Base-by-base conservation (phyloP, 64 coral and sea anemone genomes). In the Montipora capricornis region DNA sequence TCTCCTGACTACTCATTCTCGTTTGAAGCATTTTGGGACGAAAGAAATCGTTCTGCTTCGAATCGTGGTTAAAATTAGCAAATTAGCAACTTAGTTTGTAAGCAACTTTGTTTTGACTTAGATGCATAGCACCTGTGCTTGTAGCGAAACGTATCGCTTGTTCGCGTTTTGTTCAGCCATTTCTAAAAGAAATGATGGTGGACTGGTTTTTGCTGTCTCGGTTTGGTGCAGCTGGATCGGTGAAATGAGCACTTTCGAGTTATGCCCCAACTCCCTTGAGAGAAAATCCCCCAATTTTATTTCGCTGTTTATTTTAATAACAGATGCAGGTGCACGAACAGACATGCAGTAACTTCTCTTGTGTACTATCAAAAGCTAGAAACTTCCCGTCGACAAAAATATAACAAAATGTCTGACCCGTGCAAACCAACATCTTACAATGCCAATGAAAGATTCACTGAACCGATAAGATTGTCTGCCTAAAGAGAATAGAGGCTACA, bases 51-150 rank as follows among this genome's bases (percentile, higher is more conserved):
- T 55, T 10, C 52, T 10, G 5, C 10, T 55, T 1, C 52, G 5
- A 55, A 55, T 55, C 52, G 52, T 5, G 52, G 52, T 55, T 55
- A 10, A 55, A 55, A 55, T 55, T 55, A 55, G 10, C 1, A 37
- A 37, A 37, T 37, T 37, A 37, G 37, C 61, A 12, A 64, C 11
- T 64, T 64, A 4, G 14, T 12, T 16, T 64, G 13, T 12, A 16
- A 64, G 13, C 4, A 64, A 46, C 47, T 5, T 48, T 84, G 60
- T 84, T 84, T 84, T 84, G 81, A 68, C 81, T 45, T 48, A 7
- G 5, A 37, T 14, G 13, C 44, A 47, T 2, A 83, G 59, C 62
- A 84, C 81, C 81, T 68, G 81, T 44, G 3, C 24, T 67, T 68
- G 22, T 19, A 46, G 62, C 6, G 44, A 8, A 68, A 47, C 62